Evolutionary conservation across 2,797 vertebrate species (phyloP).

Genomic region (Gastrophryne carolinensis): DNA sequence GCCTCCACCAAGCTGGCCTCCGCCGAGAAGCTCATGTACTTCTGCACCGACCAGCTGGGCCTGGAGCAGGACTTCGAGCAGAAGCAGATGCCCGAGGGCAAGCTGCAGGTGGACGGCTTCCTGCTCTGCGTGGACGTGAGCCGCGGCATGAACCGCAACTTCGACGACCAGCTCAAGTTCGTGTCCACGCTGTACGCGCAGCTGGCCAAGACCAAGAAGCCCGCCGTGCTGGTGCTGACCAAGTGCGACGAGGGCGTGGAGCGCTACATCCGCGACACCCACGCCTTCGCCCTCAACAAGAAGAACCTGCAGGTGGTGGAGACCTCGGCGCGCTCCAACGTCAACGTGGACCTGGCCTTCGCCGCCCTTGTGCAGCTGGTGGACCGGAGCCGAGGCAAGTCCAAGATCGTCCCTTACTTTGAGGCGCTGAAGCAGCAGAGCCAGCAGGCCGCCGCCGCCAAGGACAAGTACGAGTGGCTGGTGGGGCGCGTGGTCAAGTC

Average conservation of each 20-base stretch:
- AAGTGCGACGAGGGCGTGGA: conserved; percentile 98
- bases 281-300: conserved; percentile 91
- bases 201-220: conserved; percentile 92
- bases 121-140: conserved; percentile 92
- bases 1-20: conserved; percentile 92
- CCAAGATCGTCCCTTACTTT: conserved; percentile 95
- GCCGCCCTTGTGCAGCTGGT: conserved; percentile 90
- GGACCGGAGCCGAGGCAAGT: conserved; percentile 88
- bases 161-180: conserved; percentile 97
- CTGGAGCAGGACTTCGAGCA: conserved; percentile 99
- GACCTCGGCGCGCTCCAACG: conserved; percentile 93
- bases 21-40: conserved; percentile 98
- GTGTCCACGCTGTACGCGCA: conserved; percentile 92
- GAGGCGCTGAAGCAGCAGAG: conserved; percentile 97
- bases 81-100: conserved; percentile 98
- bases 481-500: conserved; percentile 85
- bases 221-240: conserved; percentile 87
- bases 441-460: conserved; percentile 93
- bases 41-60: conserved; percentile 97
- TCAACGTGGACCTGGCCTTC: conserved; percentile 95
- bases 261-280: conserved; percentile 94
- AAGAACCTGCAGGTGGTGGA: conserved; percentile 98
- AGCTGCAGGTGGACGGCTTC: conserved; percentile 89
- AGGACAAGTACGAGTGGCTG: conserved; percentile 95
- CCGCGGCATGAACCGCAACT: conserved; percentile 95